Evolutionary conservation across 2,888 invertebrate genomes (phyloP).

Genomic region (Rhaphigaster nebulosa): DNA sequence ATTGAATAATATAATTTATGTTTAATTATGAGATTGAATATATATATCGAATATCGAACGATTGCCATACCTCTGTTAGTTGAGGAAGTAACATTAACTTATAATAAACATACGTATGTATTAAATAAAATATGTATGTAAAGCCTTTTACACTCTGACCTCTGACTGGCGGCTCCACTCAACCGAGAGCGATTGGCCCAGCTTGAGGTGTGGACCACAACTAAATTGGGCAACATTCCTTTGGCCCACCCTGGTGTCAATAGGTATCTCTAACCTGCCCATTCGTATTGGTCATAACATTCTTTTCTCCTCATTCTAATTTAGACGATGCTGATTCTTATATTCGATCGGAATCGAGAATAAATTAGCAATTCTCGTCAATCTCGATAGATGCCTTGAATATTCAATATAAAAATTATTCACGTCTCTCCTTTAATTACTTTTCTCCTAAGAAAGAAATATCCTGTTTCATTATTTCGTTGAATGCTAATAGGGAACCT

Average conservation of each 20-base stretch:
- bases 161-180: not conserved
- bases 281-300: not conserved
- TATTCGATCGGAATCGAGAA: not conserved
- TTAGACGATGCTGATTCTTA: not conserved
- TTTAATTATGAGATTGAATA: too few species aligned
- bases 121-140: too few species aligned
- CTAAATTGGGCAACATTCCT: slow-evolving; percentile 49
- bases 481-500: not conserved
- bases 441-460: not conserved
- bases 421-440: not conserved
- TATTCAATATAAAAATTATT: slow-evolving; percentile 36
- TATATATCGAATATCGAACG: too few species aligned
- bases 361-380: slow-evolving; percentile 39
- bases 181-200: not conserved
- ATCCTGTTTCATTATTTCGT: slow-evolving; percentile 1
- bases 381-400: not conserved
- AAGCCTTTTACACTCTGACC: not conserved
- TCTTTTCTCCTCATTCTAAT: not conserved
- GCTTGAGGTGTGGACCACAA: slow-evolving; percentile 37
- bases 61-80: too few species aligned
- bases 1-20: too few species aligned
- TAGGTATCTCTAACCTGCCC: not conserved
- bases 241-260: slow-evolving; percentile 33
- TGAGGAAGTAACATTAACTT: too few species aligned
- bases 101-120: too few species aligned